Conservation (phyloP, 2,888 invertebrate genomes). For the Spisula solida region DNA sequence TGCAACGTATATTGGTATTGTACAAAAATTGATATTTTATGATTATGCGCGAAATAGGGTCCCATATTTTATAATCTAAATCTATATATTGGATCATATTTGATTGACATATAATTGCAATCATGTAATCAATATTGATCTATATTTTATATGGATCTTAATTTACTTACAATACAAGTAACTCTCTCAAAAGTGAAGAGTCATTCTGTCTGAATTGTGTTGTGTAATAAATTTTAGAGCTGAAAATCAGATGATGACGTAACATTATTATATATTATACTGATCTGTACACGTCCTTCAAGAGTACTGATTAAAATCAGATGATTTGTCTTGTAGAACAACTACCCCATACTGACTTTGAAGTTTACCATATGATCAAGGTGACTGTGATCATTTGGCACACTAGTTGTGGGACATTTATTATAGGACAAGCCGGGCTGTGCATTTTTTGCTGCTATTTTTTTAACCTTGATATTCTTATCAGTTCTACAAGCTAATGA, state of each 20-base stretch:
- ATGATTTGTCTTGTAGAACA: conserved; percentile 4
- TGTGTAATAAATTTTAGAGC: not conserved
- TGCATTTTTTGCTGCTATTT: not conserved
- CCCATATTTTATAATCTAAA: conserved; percentile 5
- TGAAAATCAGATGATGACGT: not conserved
- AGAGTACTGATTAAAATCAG: not conserved
- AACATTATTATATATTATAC: not conserved
- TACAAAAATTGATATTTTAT: not conserved
- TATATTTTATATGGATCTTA: not conserved
- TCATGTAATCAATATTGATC: not conserved
- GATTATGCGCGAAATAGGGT: conserved; percentile 2
- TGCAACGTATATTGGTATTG: not conserved
- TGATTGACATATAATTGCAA: conserved; percentile 14
- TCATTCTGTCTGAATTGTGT: not conserved
- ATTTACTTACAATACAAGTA: not conserved
- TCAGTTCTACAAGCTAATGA: not conserved
- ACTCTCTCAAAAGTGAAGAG: not conserved
- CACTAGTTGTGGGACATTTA: not conserved
- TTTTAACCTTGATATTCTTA: not conserved
- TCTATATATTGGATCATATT: not conserved
- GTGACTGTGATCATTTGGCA: not conserved
- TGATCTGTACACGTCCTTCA: not conserved
- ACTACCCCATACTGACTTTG: not conserved
- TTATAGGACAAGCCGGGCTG: not conserved
- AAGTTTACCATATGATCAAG: not conserved